Percentiles rank a stretch among this genome's conserved stretches.
Conservation (phyloP, 64 coral and sea anemone genomes). For the Orbicella faveolata region DNA sequence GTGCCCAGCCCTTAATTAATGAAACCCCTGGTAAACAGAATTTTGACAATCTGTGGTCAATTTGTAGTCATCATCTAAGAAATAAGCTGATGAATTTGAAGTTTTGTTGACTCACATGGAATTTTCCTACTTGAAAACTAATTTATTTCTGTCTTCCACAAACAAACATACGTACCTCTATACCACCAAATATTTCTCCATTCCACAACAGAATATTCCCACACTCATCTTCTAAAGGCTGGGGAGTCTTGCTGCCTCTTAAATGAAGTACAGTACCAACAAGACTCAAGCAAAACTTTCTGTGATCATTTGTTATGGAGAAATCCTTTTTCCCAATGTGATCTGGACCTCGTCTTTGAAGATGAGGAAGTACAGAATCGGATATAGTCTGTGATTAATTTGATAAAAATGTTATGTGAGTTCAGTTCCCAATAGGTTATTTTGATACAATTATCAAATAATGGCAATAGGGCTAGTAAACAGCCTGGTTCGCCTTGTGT, state of each 20-base stretch:
- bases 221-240: slow-evolving; percentile 63
- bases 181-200: slow-evolving; percentile 96
- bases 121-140: neutral
- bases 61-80: too few relatives aligned
- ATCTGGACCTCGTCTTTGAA: slow-evolving; percentile 62
- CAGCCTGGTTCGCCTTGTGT: too few relatives aligned
- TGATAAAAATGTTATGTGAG: too few relatives aligned
- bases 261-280: slow-evolving; percentile 75
- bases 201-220: slow-evolving; percentile 95
- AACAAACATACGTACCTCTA: slow-evolving; percentile 39
- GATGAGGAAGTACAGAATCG: slow-evolving; percentile 27
- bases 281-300: slow-evolving; percentile 19
- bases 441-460: too few relatives aligned
- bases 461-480: too few relatives aligned
- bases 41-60: too few relatives aligned
- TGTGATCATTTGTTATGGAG: slow-evolving; percentile 11
- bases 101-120: neutral
- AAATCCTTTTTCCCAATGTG: neutral
- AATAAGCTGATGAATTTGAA: too few relatives aligned
- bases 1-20: too few relatives aligned
- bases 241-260: slow-evolving; percentile 62
- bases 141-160: neutral
- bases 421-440: too few relatives aligned
- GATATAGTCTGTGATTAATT: neutral
- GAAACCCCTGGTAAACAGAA: too few relatives aligned